Evolutionary conservation across 2,797 vertebrate genomes (phyloP), one percentile per base, ranked within the genome.

Genomic region (Helostoma temminkii): DNA sequence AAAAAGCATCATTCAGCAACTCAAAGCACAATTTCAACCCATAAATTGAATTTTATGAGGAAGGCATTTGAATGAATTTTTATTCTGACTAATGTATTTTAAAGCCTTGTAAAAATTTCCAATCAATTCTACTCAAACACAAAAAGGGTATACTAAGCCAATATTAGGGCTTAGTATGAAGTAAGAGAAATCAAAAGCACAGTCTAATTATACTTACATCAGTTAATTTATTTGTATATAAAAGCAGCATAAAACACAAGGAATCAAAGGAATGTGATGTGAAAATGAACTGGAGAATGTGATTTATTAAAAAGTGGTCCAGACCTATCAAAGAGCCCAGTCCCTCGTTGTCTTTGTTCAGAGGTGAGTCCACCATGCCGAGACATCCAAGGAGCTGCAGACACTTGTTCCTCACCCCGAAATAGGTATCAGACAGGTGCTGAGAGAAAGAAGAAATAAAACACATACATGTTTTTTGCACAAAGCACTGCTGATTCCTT

Each of bases 341-440:
- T 8, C 63, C 93, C 66, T 98, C 96, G 1, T 10, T 52, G 76
- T 98, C 97, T 79, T 96, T 97, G 32, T 67, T 42, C 60, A 84
- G 78, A 28, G 86, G 90, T 78, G 94, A 90, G 78, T 97, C 96
- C 53, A 96, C 94, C 9, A 92, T 83, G 22, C 97, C 97, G 34
- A 99, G 93, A 81, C 95, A 97, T 15, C 98, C 97, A 22, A 99
- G 92, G 28, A 99, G 94, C 80, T 96, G 96, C 32, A 99, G 94
- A 81, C 98, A 99, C 26, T 98, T 98, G 88, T 96, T 99, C 78
- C 97, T 95, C 62, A 99, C 97, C 2, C 96, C 95, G 0, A 99
- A 98, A 49, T 96, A 97, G 0, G 96, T 96, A 75, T 98, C 96
- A 1, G 94, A 93, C 46, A 99, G 92, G 53, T 98, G 95, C 97